A percentile compares a stretch with the other conserved stretches of the same genome.
These are phyloP conservation scores for Scomber japonicus DNA, from an alignment of 2,113 vertebrate genomes.

Conservation along the genomic window DNA sequence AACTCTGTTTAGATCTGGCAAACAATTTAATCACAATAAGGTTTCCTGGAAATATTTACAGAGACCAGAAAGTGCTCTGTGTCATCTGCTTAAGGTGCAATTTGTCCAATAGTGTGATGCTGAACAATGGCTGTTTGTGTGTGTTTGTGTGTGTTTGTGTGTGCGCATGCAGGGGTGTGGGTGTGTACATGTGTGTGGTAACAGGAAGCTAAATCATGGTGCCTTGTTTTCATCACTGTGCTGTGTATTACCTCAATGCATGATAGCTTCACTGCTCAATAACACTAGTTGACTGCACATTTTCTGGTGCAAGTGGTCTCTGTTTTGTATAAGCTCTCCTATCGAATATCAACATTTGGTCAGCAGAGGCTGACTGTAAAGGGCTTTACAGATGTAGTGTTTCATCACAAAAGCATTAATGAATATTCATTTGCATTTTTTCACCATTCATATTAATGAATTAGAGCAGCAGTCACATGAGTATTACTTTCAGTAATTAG, in stretches of 20 bases:
- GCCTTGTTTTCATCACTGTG: constrained; percentile 47
- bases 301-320: constrained; percentile 25
- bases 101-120: constrained; percentile 32
- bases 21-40: constrained; percentile 8
- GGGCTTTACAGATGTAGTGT: constrained; percentile 47
- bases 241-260: constrained; percentile 48
- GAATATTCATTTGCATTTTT: constrained; percentile 71
- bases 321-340: constrained; percentile 11
- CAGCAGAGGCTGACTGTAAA: constrained; percentile 22
- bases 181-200: constrained; percentile 44
- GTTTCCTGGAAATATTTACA: constrained; percentile 17
- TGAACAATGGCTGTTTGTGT: constrained; percentile 21
- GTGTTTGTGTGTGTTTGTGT: constrained; percentile 28
- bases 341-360: constrained; percentile 24
- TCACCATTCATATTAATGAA: constrained; percentile 61
- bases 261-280: constrained; percentile 23
- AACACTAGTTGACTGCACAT: constrained; percentile 26
- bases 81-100: constrained; percentile 23
- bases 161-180: constrained; percentile 12
- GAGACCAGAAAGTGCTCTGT: constrained; percentile 39
- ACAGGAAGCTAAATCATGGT: constrained; percentile 58
- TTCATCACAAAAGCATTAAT: constrained; percentile 59
- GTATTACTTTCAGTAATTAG: constrained; percentile 40
- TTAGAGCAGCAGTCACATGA: constrained; percentile 40
- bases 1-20: constrained; percentile 28